Percentiles rank a stretch among this genome's conserved stretches.
These are phyloP conservation scores for Phoebastria nigripes DNA, from an alignment of 2,797 vertebrate species.

Conservation along the genomic window DNA sequence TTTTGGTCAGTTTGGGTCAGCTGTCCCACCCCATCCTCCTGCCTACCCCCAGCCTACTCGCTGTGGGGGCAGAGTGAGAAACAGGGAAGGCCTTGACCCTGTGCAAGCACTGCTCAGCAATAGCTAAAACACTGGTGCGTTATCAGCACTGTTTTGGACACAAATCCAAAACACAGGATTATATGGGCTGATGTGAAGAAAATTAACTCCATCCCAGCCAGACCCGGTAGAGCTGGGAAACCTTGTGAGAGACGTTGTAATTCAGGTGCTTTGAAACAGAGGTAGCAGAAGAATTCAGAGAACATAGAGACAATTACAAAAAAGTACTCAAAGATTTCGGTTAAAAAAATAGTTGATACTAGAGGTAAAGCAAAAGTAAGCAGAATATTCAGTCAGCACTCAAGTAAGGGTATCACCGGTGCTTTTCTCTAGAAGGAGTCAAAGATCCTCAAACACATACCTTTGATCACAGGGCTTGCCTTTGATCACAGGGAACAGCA, in stretches of 20 bases:
- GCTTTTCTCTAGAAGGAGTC: not conserved
- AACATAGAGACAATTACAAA: not conserved
- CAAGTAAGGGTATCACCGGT: not conserved
- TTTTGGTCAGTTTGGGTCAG: not conserved
- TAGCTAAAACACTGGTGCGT: not conserved
- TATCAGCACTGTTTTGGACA: not conserved
- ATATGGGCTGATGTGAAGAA: not conserved
- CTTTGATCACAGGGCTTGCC: not conserved
- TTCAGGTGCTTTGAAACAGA: not conserved
- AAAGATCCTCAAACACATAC: not conserved
- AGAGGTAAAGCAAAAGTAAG: not conserved
- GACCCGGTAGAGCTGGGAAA: not conserved
- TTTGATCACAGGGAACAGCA: not conserved
- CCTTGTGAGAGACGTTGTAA: rapidly evolving
- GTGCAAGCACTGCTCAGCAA: not conserved
- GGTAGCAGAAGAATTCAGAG: not conserved
- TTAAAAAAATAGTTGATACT: not conserved
- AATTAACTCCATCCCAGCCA: not conserved
- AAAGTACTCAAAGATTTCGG: not conserved
- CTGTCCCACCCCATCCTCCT: not conserved
- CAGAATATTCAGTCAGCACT: not conserved
- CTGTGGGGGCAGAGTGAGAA: not conserved
- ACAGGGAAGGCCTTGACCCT: not conserved
- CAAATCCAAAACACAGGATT: not conserved
- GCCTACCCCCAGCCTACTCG: no score